phyloP scores from a whole-genome alignment of 2,888 invertebrate genomes.

The Idaea dimidiata region DNA sequence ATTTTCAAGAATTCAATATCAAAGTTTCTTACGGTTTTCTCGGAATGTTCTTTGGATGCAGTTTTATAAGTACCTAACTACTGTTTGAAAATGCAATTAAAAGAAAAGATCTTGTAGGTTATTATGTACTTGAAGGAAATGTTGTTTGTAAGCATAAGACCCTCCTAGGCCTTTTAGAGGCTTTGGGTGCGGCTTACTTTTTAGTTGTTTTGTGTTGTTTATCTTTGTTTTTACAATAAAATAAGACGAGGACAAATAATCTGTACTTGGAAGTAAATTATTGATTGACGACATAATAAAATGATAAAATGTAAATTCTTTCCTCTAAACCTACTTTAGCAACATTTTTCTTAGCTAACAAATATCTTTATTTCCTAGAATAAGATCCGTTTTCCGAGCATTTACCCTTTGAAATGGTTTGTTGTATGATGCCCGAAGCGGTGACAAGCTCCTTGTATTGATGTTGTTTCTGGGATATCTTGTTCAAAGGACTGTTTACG shows the following conservation, averaged over 20 bases:
- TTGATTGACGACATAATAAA: too few species aligned
- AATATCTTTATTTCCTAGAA: neutral
- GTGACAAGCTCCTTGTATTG: neutral
- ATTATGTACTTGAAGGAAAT: neutral
- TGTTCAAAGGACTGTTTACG: neutral
- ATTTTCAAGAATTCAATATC: slow-evolving; percentile 1
- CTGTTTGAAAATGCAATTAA: neutral
- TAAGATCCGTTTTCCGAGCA: neutral
- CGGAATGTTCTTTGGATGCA: neutral
- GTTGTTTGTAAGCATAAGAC: too few species aligned
- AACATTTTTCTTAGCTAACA: neutral
- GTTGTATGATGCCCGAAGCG: neutral
- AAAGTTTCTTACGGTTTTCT: neutral
- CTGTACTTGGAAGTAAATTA: too few species aligned
- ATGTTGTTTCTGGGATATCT: neutral
- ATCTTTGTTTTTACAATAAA: too few species aligned
- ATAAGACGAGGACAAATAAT: too few species aligned
- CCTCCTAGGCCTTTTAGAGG: too few species aligned
- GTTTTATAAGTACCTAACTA: too few species aligned
- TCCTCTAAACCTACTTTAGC: neutral
- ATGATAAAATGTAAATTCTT: neutral
- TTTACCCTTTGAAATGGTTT: neutral
- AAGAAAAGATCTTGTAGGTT: neutral
- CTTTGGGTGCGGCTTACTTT: too few species aligned
- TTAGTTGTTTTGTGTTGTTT: too few species aligned